Conservation (phyloP, 2,113 vertebrate species). For the Baryphthengus martii region DNA sequence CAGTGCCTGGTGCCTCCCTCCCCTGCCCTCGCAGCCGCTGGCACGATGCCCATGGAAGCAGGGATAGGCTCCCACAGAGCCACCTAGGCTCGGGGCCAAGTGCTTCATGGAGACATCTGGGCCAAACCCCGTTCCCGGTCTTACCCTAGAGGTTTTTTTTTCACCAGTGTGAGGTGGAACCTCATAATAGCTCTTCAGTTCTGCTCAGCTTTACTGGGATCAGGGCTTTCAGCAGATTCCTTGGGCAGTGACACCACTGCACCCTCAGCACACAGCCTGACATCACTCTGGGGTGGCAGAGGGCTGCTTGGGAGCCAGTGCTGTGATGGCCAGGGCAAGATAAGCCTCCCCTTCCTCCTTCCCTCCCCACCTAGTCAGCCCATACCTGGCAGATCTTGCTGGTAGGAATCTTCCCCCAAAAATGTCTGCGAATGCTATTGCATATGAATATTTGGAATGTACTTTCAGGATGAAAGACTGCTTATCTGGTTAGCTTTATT, state of each 20-base stretch:
- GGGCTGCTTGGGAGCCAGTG: rapidly evolving
- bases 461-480: background rate
- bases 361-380: rapidly evolving
- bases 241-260: rapidly evolving
- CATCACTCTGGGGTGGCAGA: rapidly evolving
- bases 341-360: background rate
- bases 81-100: background rate
- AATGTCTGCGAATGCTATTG: background rate
- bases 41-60: rapidly evolving
- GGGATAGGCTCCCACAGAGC: background rate
- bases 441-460: background rate
- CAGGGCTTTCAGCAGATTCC: background rate
- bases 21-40: background rate
- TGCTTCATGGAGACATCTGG: background rate
- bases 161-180: background rate
- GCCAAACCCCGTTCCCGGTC: background rate
- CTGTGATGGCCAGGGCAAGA: background rate
- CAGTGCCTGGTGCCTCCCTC: rapidly evolving
- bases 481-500: background rate
- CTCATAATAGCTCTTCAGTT: rapidly evolving
- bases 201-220: background rate
- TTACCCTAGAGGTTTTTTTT: background rate
- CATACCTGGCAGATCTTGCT: background rate
- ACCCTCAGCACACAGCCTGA: rapidly evolving
- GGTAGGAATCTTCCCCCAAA: background rate